Evolutionary conservation across 1,140 invertebrate genomes (phyloP).

Genomic region (Steinernema feltiae): DNA sequence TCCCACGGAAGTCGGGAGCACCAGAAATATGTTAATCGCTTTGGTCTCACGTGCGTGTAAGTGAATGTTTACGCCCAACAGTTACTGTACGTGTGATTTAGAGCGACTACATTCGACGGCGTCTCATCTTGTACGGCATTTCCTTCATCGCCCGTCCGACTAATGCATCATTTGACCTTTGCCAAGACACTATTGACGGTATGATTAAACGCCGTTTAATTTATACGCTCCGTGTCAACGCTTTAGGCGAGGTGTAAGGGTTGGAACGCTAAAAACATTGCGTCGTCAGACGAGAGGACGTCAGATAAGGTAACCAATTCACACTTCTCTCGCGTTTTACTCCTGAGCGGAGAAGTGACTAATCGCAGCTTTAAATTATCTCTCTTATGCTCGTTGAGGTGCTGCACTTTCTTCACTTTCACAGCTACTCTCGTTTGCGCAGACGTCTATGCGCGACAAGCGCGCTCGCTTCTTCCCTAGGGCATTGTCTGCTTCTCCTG

Average conservation of each 20-base stretch:
- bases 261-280: background rate
- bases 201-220: background rate
- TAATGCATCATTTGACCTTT: background rate
- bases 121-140: background rate
- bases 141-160: background rate
- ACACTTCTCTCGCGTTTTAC: background rate
- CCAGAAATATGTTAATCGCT: background rate
- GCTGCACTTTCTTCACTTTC: constrained; percentile 9
- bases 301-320: background rate
- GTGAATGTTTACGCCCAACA: background rate
- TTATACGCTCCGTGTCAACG: too few species aligned
- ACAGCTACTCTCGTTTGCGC: background rate
- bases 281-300: background rate
- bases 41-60: constrained; percentile 1
- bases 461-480: constrained; percentile 10
- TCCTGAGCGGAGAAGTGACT: background rate
- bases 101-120: background rate
- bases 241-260: background rate
- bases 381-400: background rate
- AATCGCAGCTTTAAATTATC: constrained; percentile 6
- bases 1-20: background rate
- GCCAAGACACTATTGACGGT: background rate
- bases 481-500: constrained; percentile 12
- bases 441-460: constrained; percentile 9
- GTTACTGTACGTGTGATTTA: background rate